A percentile compares a stretch with the other conserved stretches of the same genome.
phyloP scores from a whole-genome alignment of 2,888 invertebrate genomes.

The Hanleya hanleyi region DNA sequence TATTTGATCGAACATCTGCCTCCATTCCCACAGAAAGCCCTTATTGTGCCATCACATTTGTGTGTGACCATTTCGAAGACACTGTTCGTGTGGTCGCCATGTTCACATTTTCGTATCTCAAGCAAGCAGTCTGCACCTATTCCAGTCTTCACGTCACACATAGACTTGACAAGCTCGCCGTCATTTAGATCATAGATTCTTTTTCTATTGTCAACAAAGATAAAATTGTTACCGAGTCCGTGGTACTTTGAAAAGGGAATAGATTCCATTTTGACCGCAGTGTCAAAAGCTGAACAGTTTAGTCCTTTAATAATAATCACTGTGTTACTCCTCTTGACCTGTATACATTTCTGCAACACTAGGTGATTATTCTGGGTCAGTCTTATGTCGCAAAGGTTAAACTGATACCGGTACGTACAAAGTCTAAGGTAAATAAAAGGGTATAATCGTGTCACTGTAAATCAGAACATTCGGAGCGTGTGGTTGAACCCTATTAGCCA shows the following conservation, averaged over 20 bases:
- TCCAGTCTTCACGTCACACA: slow-evolving; percentile 45
- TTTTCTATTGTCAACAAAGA: slow-evolving; percentile 35
- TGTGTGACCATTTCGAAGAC: slow-evolving; percentile 38
- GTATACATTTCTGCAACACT: no score
- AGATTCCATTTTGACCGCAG: no score
- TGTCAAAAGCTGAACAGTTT: no score
- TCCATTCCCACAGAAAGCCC: slow-evolving; percentile 50
- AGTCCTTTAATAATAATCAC: no score
- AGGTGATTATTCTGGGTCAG: no score
- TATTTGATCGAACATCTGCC: slow-evolving; percentile 40
- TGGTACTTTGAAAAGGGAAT: slow-evolving; percentile 48
- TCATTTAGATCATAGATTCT: background rate
- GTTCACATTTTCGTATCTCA: slow-evolving; percentile 15
- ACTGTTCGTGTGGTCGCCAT: slow-evolving; percentile 3
- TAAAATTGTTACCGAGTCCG: slow-evolving; percentile 48
- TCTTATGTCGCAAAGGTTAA: no score
- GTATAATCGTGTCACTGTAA: no score
- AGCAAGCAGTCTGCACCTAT: slow-evolving; percentile 48
- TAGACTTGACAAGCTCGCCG: background rate
- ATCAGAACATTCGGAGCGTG: no score
- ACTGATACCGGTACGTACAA: no score
- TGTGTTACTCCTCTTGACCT: no score
- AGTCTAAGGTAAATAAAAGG: no score
- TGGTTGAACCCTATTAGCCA: no score
- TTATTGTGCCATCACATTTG: slow-evolving; percentile 37